Evolutionary conservation across 2,888 invertebrate species (phyloP), one percentile per base, ranked within the genome.

Genomic region (Ptilodon capucinus): DNA sequence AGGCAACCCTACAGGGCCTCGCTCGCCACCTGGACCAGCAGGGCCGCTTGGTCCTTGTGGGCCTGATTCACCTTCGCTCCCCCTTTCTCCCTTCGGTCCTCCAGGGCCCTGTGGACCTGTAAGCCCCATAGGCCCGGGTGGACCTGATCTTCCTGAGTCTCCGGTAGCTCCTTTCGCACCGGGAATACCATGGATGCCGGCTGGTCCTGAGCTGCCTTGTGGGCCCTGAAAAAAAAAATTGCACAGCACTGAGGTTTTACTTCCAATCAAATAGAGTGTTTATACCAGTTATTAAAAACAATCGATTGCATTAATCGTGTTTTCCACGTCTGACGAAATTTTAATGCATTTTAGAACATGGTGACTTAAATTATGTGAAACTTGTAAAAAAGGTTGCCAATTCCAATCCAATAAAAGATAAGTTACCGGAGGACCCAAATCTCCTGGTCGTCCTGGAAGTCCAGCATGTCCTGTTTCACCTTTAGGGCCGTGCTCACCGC

Each of bases 401-500:
- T n/a, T n/a, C n/a, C n/a, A n/a, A n/a, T n/a, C n/a, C 5, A 40
- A 17, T 17, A 17, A 34, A 1, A 18, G n/a, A n/a, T n/a, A n/a
- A n/a, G n/a, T n/a, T 87, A 95, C 96, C 49, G 93, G 88, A 51
- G 92, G 91, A 57, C 96, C 97, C 44, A 94, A 84, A 75, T 95
- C 94, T 70, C 97, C 97, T 2, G 95, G 95, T 58, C 95, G 84
- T 48, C 97, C 97, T 7, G 95, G 95, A 18, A 95, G 92, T n/a
- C 96, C 96, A 81, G 93, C 92, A 45, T 94, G 87, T 17, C 96
- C 96, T 25, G 90, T 72, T 64, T 96, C 96, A 44, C 96, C 96
- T 76, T 95, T 92, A n/a, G 91, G 80, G 6, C 97, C 97, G 35
- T 94, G 86, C 78, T 96, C 96, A 16, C 96, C 96, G 53, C 95